Conservation (phyloP, 2,797 vertebrate genomes). For the Melanotaenia maccullochi region DNA sequence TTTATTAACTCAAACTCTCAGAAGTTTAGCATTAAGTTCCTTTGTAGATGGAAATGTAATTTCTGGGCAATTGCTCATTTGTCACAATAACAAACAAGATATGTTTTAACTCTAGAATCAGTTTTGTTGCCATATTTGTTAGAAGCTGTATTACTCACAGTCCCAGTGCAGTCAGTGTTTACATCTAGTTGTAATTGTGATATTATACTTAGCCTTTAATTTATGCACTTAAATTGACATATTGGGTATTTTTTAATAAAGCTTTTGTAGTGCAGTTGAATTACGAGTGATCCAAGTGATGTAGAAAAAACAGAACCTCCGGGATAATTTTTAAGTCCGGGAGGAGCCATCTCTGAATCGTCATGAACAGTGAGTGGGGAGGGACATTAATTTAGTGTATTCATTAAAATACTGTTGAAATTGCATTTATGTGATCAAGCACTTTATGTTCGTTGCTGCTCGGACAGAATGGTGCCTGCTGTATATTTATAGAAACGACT, state of each 20-base stretch:
- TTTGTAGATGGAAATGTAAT: neutral
- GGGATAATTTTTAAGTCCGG: neutral
- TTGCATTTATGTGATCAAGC: slow-evolving; percentile 27
- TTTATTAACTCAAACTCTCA: neutral
- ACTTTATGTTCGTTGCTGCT: slow-evolving; percentile 14
- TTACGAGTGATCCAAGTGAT: neutral
- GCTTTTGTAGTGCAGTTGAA: neutral
- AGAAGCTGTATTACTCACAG: neutral
- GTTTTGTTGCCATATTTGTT: neutral
- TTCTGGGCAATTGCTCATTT: neutral
- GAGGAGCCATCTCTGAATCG: neutral
- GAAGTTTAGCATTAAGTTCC: neutral
- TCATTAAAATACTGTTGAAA: slow-evolving; percentile 31
- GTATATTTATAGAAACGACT: slow-evolving; percentile 60
- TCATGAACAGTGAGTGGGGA: neutral
- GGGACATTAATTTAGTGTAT: slow-evolving; percentile 26
- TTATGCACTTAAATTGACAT: neutral
- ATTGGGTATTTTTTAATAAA: neutral
- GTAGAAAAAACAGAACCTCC: neutral
- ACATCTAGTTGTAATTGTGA: neutral
- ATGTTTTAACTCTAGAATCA: neutral
- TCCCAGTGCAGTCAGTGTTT: neutral
- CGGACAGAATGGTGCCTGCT: slow-evolving; percentile 31
- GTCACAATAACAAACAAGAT: too few relatives aligned
- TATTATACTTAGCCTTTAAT: neutral